Conservation (phyloP, 2,888 invertebrate genomes). For the Hypomecis punctinalis region DNA sequence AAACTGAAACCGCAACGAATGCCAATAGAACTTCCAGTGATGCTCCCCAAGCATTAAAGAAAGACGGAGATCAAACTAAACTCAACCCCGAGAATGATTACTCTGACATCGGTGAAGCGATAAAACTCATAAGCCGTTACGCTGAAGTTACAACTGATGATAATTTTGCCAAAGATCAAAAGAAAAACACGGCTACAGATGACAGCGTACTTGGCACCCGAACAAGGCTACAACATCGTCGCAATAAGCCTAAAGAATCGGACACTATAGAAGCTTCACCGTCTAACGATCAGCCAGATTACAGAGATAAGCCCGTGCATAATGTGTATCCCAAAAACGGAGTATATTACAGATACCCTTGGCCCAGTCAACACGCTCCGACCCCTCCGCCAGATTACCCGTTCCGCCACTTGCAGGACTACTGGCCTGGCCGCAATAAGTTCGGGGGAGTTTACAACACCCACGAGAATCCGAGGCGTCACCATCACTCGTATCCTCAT, state of each 20-base stretch:
- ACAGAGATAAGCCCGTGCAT: slow-evolving; percentile 43
- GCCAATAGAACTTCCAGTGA: slow-evolving; percentile 44
- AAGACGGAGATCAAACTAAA: slow-evolving; percentile 67
- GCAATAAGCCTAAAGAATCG: slow-evolving; percentile 68
- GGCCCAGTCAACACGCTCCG: slow-evolving; percentile 71
- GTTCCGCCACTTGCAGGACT: slow-evolving; percentile 77
- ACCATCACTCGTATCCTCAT: slow-evolving; percentile 78
- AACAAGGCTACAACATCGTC: slow-evolving; percentile 76
- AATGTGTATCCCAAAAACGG: slow-evolving; percentile 58
- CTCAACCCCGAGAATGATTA: slow-evolving; percentile 79
- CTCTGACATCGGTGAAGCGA: slow-evolving; percentile 79
- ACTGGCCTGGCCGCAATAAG: slow-evolving; percentile 74
- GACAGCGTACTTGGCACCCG: slow-evolving; percentile 76
- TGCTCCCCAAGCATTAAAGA: slow-evolving; percentile 56
- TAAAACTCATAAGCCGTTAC: slow-evolving; percentile 79
- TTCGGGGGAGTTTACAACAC: slow-evolving; percentile 73
- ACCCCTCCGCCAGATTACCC: slow-evolving; percentile 76
- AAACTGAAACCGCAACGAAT: slow-evolving; percentile 22
- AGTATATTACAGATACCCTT: slow-evolving; percentile 73
- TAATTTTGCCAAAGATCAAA: slow-evolving; percentile 74
- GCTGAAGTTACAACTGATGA: slow-evolving; percentile 82
- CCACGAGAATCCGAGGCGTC: slow-evolving; percentile 76
- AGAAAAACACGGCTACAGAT: slow-evolving; percentile 63
- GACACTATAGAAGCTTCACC: slow-evolving; percentile 48
- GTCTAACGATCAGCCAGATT: slow-evolving; percentile 44